Conservation (phyloP, 1,140 invertebrate genomes). For the Grapholita molesta region DNA sequence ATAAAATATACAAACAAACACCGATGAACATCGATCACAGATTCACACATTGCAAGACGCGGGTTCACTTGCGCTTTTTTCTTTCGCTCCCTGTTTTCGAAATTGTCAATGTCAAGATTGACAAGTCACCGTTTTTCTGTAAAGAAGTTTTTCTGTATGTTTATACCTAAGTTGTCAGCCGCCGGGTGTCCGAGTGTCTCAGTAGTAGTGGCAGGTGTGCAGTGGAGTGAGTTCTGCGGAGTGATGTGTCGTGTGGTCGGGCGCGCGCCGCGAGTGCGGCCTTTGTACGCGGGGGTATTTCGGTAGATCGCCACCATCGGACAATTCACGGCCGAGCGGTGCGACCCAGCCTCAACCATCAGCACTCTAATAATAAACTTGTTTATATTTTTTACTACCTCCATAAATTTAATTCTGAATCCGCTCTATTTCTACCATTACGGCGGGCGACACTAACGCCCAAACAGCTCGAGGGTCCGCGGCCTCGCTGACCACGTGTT, state of each 20-base stretch:
- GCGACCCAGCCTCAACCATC: conserved; percentile 66
- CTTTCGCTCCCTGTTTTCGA: background rate
- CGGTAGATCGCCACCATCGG: conserved; percentile 73
- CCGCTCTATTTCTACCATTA: conserved; percentile 27
- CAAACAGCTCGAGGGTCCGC: conserved; percentile 34
- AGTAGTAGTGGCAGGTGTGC: background rate
- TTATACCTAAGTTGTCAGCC: conserved; percentile 16
- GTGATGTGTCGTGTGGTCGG: background rate
- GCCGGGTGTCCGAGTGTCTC: conserved; percentile 2
- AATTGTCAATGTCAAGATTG: background rate
- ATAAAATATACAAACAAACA: conserved; percentile 6
- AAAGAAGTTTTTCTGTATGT: background rate
- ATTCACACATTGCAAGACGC: background rate
- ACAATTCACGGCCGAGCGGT: conserved; percentile 75
- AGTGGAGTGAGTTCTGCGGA: conserved; percentile 6
- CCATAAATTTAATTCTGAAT: conserved; percentile 61
- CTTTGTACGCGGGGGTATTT: conserved; percentile 72
- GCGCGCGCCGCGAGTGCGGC: conserved; percentile 44
- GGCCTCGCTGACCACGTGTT: conserved; percentile 61
- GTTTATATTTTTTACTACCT: conserved; percentile 75
- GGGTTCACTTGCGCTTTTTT: background rate
- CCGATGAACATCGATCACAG: conserved; percentile 7
- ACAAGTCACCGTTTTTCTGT: background rate
- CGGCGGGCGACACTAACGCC: conserved; percentile 26
- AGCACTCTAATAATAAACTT: conserved; percentile 76